Conservation (phyloP, 2,797 vertebrate genomes). For the Lophotriccus pileatus region DNA sequence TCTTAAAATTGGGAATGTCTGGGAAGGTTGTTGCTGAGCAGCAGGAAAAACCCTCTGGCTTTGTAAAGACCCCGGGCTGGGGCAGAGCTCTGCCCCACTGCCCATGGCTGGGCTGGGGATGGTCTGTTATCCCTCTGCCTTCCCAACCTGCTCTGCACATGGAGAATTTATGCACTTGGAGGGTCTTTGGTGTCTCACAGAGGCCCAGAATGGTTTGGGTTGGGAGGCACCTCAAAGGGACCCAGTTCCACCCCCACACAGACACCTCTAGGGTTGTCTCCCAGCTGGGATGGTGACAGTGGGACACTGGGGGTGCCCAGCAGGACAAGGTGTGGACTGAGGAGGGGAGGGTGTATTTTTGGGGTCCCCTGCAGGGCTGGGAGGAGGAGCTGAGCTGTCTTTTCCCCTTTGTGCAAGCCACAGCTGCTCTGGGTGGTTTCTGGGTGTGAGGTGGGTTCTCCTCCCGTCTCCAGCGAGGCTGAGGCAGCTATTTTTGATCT, state of each 20-base stretch:
- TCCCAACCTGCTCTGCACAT: neutral
- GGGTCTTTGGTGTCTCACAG: neutral
- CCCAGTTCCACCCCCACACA: too few relatives aligned
- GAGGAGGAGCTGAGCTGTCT: neutral
- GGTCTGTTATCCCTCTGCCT: neutral
- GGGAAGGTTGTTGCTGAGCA: too few relatives aligned
- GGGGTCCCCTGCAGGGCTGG: too few relatives aligned
- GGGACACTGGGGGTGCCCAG: neutral
- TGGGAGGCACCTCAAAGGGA: neutral
- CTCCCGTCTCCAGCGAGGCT: neutral
- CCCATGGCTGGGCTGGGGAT: neutral
- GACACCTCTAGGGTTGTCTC: too few relatives aligned
- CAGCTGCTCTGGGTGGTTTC: neutral
- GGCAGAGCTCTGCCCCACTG: rapidly evolving
- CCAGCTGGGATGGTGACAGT: too few relatives aligned
- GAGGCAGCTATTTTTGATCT: constrained; percentile 20
- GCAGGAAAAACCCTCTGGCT: neutral
- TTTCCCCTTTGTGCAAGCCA: neutral
- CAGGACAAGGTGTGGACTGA: neutral
- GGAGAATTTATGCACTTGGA: neutral
- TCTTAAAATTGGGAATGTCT: rapidly evolving
- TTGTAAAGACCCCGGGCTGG: rapidly evolving
- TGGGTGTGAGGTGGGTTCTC: neutral
- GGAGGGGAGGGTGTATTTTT: too few relatives aligned
- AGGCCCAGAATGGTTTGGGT: neutral